These are phyloP conservation scores for Taxidea taxus DNA, from an alignment of 2,113 vertebrate genomes.

Conservation along the genomic window DNA sequence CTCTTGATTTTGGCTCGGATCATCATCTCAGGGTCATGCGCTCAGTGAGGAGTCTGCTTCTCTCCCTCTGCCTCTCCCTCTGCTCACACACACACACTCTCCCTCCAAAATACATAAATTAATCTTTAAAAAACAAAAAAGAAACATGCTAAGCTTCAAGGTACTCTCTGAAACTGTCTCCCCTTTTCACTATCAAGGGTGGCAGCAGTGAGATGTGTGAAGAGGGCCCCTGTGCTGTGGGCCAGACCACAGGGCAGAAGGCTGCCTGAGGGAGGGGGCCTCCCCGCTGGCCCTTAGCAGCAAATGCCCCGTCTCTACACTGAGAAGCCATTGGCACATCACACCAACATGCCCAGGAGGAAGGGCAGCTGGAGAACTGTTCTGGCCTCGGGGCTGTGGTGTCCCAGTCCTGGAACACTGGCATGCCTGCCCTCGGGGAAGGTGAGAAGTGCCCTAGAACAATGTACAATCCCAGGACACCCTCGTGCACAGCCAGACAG, in stretches of 20 bases:
- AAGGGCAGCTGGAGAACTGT: background rate
- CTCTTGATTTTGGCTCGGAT: background rate
- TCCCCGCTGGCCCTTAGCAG: background rate
- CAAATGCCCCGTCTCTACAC: background rate
- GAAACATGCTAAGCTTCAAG: background rate
- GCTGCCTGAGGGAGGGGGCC: background rate
- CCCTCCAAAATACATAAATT: background rate
- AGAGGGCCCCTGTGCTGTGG: background rate
- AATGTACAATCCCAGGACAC: background rate
- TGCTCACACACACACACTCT: background rate
- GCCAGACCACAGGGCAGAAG: background rate
- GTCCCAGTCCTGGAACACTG: background rate
- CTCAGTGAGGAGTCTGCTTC: background rate
- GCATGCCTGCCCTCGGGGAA: background rate
- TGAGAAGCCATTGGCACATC: background rate
- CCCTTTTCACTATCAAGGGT: background rate
- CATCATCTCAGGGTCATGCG: background rate
- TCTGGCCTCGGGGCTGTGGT: background rate
- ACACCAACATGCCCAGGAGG: background rate
- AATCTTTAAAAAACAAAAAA: background rate
- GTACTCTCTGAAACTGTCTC: background rate
- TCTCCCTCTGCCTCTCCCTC: background rate
- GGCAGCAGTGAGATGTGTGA: background rate
- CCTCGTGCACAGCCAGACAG: background rate
- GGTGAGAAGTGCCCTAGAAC: background rate